Conservation (phyloP, 2,113 vertebrate genomes). For the Nothoprocta pentlandii region DNA sequence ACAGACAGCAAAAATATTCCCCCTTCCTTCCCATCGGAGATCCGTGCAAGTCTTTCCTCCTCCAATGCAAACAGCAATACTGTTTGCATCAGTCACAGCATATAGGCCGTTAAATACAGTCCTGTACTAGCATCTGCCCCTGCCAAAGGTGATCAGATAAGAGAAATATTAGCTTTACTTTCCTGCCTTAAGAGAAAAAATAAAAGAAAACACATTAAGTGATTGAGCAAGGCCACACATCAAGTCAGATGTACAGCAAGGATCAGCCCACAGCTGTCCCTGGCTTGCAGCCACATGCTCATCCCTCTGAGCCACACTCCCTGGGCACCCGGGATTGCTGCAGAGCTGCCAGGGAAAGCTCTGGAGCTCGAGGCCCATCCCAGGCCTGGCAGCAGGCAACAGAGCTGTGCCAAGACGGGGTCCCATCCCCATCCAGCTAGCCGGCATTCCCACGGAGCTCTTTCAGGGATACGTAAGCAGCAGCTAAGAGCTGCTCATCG, state of each 20-base stretch:
- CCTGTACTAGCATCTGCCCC: fast-evolving
- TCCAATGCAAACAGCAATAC: background rate
- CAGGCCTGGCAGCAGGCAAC: background rate
- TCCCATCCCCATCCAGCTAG: background rate
- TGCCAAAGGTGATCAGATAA: background rate
- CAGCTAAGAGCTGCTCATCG: background rate
- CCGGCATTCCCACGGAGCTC: background rate
- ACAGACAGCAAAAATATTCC: background rate
- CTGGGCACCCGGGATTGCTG: background rate
- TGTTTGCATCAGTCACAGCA: background rate
- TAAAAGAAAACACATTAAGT: background rate
- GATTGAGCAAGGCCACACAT: background rate
- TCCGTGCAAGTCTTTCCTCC: background rate
- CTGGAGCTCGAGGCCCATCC: background rate
- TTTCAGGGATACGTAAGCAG: too few relatives aligned
- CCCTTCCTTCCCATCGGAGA: background rate
- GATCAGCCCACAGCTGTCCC: constrained; percentile 30
- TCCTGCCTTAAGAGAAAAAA: background rate
- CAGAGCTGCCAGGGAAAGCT: background rate
- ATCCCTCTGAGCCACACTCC: background rate
- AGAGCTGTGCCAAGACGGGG: background rate
- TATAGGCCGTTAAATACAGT: background rate
- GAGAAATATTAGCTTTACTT: background rate
- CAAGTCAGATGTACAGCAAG: background rate
- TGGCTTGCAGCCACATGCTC: background rate